Evolutionary conservation across 2,888 invertebrate species (phyloP).

Genomic region (Agrochola lychnidis): DNA sequence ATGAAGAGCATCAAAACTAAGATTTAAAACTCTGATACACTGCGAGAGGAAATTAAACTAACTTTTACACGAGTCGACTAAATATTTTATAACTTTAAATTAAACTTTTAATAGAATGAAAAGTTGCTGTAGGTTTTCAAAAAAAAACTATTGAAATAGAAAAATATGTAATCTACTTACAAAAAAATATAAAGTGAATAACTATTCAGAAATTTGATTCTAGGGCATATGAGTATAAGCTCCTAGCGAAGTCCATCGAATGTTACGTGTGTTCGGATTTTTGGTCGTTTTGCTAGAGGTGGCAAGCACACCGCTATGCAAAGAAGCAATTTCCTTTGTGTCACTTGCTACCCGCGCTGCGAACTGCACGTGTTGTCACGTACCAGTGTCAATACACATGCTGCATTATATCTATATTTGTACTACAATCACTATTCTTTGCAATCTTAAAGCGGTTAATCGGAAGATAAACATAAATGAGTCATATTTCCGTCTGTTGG

Average conservation of each 20-base stretch:
- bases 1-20: conserved; percentile 55
- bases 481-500: not conserved
- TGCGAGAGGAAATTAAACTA: conserved; percentile 64
- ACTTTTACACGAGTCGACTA: conserved; percentile 47
- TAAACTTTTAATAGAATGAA: conserved; percentile 55
- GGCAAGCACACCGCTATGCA: conserved; percentile 60
- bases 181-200: not conserved
- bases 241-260: conserved; percentile 49
- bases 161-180: not conserved
- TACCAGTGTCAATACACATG: conserved; percentile 58
- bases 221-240: conserved; percentile 13
- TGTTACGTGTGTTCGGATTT: conserved; percentile 58
- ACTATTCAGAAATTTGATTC: not conserved
- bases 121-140: conserved; percentile 24
- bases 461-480: not conserved
- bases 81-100: conserved; percentile 50
- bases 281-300: conserved; percentile 56
- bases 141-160: not conserved
- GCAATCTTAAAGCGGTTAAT: conserved; percentile 16
- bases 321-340: conserved; percentile 76
- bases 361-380: conserved; percentile 60
- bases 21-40: conserved; percentile 49
- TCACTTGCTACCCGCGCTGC: conserved; percentile 68
- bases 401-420: conserved; percentile 51
- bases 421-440: conserved; percentile 26